A percentile compares a stretch with the other conserved stretches of the same genome.
Conservation (phyloP, 2,888 invertebrate species). For the Isoperla grammatica region DNA sequence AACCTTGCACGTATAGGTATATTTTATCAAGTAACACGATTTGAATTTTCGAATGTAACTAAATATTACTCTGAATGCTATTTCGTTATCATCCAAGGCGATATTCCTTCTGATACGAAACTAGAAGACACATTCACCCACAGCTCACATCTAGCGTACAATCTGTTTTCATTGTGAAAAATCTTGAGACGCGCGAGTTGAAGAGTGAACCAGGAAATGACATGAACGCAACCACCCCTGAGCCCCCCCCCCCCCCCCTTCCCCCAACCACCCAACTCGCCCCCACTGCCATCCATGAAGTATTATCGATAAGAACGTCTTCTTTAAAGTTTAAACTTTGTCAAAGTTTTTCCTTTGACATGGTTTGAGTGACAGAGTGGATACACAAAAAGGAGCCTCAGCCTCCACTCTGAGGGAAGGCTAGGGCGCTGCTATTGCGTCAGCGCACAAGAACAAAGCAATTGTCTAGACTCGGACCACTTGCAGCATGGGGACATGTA, state of each 20-base stretch:
- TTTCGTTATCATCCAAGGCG: too few species aligned
- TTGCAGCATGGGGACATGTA: too few species aligned
- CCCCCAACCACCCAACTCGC: neutral
- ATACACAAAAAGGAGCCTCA: neutral
- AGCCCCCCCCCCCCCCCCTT: neutral
- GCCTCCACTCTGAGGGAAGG: too few species aligned
- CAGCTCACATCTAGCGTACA: too few species aligned
- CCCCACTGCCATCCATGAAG: conserved; percentile 4
- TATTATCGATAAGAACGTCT: conserved; percentile 13
- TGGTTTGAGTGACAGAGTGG: conserved; percentile 2
- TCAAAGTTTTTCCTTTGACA: conserved; percentile 11
- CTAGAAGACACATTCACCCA: too few species aligned
- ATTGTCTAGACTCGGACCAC: too few species aligned
- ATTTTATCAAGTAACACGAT: too few species aligned
- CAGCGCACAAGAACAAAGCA: neutral
- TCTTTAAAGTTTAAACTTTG: conserved; percentile 10
- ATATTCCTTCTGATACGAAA: too few species aligned
- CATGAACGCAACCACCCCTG: neutral
- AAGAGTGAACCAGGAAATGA: conserved; percentile 9
- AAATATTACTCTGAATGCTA: too few species aligned
- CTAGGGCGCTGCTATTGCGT: neutral
- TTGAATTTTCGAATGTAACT: too few species aligned
- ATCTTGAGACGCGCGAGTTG: conserved; percentile 3
- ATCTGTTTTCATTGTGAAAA: conserved; percentile 6
- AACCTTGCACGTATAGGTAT: too few species aligned